These are phyloP conservation scores for Protomyctophum bolini DNA, from an alignment of 2,113 vertebrate genomes.

Conservation along the genomic window DNA sequence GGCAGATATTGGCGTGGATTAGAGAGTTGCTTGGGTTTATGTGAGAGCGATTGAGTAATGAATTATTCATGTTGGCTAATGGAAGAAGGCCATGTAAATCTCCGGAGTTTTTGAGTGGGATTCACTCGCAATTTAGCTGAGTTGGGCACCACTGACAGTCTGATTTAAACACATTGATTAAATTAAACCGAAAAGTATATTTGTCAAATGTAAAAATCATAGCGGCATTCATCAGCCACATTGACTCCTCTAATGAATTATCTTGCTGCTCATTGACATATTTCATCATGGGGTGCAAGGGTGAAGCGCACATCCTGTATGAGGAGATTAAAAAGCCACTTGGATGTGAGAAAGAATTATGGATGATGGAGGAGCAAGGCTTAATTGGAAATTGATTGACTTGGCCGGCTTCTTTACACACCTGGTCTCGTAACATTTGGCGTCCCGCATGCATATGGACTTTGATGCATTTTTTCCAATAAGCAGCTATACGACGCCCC, in stretches of 20 bases:
- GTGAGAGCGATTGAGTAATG: constrained; percentile 50
- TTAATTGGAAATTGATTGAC: constrained; percentile 73
- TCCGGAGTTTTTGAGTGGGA: constrained; percentile 40
- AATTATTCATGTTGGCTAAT: constrained; percentile 55
- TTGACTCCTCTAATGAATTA: constrained; percentile 52
- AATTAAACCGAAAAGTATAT: constrained; percentile 50
- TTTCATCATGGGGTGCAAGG: constrained; percentile 24
- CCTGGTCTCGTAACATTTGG: constrained; percentile 60
- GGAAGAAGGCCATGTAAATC: constrained; percentile 49
- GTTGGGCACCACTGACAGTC: constrained; percentile 21
- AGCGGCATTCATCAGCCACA: constrained; percentile 37
- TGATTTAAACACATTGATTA: constrained; percentile 44
- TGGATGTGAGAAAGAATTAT: constrained; percentile 53
- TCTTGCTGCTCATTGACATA: constrained; percentile 39
- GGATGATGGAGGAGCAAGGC: constrained; percentile 45
- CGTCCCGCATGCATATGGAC: constrained; percentile 41
- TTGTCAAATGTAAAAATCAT: constrained; percentile 26
- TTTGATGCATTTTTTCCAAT: constrained; percentile 49
- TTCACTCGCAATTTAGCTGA: constrained; percentile 35
- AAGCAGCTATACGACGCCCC: constrained; percentile 21
- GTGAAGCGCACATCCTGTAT: constrained; percentile 50
- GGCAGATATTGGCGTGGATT: constrained; percentile 28
- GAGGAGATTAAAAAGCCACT: constrained; percentile 61
- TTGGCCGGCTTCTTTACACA: constrained; percentile 53
- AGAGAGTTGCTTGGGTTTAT: constrained; percentile 27